Percentiles rank a stretch among this genome's conserved stretches.
Conservation (phyloP, 2,797 vertebrate genomes). For the Vipera ursinii region DNA sequence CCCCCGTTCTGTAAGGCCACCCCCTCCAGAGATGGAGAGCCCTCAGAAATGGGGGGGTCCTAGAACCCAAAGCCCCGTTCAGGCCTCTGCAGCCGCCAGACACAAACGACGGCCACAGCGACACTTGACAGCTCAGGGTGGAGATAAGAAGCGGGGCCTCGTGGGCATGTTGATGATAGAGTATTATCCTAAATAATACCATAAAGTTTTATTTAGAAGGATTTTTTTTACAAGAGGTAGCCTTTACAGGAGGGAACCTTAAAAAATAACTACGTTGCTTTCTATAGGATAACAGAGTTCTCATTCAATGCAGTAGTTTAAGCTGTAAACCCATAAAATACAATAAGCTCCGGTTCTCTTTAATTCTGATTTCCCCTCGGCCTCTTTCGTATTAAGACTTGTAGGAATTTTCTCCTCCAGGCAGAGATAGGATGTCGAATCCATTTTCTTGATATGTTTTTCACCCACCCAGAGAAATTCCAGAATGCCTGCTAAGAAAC, state of each 20-base stretch:
- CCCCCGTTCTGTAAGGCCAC: background rate
- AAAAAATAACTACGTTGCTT: background rate
- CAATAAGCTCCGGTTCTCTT: background rate
- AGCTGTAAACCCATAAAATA: background rate
- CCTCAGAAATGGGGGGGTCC: background rate
- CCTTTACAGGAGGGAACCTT: background rate
- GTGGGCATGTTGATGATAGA: background rate
- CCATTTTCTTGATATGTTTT: background rate
- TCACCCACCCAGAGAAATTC: background rate
- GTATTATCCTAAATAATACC: background rate
- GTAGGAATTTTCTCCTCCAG: background rate
- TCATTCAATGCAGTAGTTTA: background rate
- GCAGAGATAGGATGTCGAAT: background rate
- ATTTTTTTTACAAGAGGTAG: background rate
- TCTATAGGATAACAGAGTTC: background rate
- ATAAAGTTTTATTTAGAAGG: background rate
- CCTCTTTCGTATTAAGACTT: background rate
- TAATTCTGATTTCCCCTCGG: background rate
- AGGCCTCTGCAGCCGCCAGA: background rate
- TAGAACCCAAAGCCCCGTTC: background rate
- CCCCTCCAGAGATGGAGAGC: background rate
- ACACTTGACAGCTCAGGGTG: background rate
- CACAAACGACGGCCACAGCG: background rate
- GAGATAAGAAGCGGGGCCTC: background rate
- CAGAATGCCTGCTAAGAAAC: background rate